A percentile compares a stretch with the other conserved stretches of the same genome.
Evolutionary conservation across 2,797 vertebrate species (phyloP).

Genomic region (Tachyglossus aculeatus): DNA sequence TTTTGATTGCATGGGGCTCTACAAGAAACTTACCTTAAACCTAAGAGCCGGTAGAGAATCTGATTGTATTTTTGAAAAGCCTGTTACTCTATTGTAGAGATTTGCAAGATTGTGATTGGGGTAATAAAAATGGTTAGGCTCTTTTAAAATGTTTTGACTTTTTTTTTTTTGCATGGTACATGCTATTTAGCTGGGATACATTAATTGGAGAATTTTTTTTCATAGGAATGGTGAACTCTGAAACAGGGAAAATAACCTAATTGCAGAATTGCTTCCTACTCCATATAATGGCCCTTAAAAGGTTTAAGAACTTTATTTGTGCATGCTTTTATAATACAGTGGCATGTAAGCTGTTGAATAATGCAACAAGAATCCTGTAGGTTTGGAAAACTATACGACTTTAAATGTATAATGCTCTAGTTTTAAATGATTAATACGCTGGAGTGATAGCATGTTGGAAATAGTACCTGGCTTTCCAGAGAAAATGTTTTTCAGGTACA

Average conservation of each 20-base stretch:
- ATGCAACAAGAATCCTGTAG: slow-evolving; percentile 21
- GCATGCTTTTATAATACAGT: background rate
- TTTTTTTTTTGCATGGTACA: background rate
- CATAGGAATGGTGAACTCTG: background rate
- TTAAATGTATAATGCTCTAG: slow-evolving; percentile 20
- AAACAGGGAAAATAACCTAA: slow-evolving; percentile 17
- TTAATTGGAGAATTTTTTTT: background rate
- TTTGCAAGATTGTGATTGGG: slow-evolving; percentile 5
- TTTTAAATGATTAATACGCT: slow-evolving; percentile 45
- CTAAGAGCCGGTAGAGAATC: slow-evolving; percentile 7
- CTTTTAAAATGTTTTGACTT: slow-evolving; percentile 6
- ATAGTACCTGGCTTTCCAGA: slow-evolving; percentile 28
- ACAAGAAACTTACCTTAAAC: slow-evolving; percentile 3
- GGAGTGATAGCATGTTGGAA: slow-evolving; percentile 40
- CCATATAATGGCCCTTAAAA: slow-evolving; percentile 7
- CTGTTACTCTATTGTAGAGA: background rate
- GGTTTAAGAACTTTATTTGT: slow-evolving; percentile 6
- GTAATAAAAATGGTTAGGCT: background rate
- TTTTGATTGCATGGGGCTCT: background rate
- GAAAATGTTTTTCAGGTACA: background rate
- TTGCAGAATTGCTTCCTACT: slow-evolving; percentile 7
- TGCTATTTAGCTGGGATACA: slow-evolving; percentile 4
- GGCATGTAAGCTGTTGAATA: slow-evolving; percentile 36
- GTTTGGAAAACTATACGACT: slow-evolving; percentile 40
- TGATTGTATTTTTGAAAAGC: slow-evolving; percentile 1